A percentile compares a stretch with the other conserved stretches of the same genome.
Conservation (phyloP, 2,888 invertebrate species). For the Chrysomela aeneicollis region DNA sequence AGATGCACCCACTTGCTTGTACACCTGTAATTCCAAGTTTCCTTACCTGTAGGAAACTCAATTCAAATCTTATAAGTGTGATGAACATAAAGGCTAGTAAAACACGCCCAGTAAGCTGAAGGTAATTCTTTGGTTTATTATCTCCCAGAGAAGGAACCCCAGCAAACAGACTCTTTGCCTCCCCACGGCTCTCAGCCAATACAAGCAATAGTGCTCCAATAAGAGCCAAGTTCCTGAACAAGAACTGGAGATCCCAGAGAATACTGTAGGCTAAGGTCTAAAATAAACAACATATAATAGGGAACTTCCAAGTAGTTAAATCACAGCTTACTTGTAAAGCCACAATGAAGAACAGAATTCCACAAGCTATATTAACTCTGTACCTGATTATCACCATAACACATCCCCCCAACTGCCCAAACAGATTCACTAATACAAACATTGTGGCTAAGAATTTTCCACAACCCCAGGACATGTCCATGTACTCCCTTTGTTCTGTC, state of each 20-base stretch:
- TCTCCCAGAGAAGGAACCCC: conserved; percentile 93
- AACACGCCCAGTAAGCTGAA: conserved; percentile 94
- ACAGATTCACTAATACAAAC: conserved; percentile 94
- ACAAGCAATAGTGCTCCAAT: conserved; percentile 97
- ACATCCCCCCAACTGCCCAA: conserved; percentile 96
- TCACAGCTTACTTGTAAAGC: conserved; percentile 80
- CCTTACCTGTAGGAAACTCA: conserved; percentile 83
- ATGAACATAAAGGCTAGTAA: conserved; percentile 99
- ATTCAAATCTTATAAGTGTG: conserved; percentile 92
- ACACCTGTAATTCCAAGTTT: too few species aligned
- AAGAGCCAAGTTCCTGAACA: conserved; percentile 94
- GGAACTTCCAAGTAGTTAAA: too few species aligned
- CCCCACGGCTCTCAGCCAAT: conserved; percentile 93
- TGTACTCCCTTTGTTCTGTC: conserved; percentile 96
- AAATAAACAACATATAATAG: conserved; percentile 42
- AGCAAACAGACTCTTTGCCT: conserved; percentile 94
- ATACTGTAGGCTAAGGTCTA: conserved; percentile 96
- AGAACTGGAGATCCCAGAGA: conserved; percentile 97
- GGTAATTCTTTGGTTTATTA: conserved; percentile 95
- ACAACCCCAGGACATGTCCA: conserved; percentile 97
- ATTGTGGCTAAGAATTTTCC: conserved; percentile 92
- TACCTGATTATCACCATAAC: conserved; percentile 93
- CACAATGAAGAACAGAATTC: conserved; percentile 93
- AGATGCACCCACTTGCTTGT: too few species aligned
- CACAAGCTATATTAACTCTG: conserved; percentile 91